Conservation (phyloP, 2,888 invertebrate genomes). For the Uropetala carovei region DNA sequence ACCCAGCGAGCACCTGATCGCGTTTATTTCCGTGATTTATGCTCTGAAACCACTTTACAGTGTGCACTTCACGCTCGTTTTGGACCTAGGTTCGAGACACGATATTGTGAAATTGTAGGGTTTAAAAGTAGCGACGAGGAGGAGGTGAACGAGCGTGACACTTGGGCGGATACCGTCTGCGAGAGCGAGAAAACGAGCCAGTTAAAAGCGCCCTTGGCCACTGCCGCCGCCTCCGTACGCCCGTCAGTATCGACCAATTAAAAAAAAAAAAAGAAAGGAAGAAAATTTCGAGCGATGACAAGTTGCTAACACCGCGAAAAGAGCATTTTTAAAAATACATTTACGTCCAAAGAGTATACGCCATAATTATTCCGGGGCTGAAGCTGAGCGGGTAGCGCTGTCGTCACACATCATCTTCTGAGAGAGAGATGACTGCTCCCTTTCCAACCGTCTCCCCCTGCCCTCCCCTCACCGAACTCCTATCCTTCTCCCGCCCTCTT, state of each 20-base stretch:
- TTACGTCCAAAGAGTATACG: background rate
- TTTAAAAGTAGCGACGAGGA: background rate
- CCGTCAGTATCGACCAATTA: slow-evolving; percentile 41
- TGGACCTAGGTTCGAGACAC: slow-evolving; percentile 4
- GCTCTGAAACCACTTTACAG: background rate
- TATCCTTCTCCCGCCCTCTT: background rate
- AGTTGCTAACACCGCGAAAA: background rate
- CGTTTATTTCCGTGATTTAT: slow-evolving; percentile 11
- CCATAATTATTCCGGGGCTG: slow-evolving; percentile 6
- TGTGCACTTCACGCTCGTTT: background rate
- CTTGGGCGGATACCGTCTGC: background rate
- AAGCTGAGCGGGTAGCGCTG: background rate
- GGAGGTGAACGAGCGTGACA: background rate
- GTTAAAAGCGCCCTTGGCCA: background rate
- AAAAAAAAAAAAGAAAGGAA: too few relatives aligned
- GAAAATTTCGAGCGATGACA: background rate
- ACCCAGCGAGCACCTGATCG: background rate
- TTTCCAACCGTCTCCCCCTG: background rate
- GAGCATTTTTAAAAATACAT: background rate
- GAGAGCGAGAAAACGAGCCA: background rate
- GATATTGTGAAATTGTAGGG: slow-evolving; percentile 28
- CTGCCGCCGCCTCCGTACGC: background rate
- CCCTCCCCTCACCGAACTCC: background rate
- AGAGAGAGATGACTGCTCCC: slow-evolving; percentile 7
- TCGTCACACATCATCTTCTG: slow-evolving; percentile 23